Conservation (phyloP, 2,888 invertebrate species). For the Sinopyrophorus schimmeli region DNA sequence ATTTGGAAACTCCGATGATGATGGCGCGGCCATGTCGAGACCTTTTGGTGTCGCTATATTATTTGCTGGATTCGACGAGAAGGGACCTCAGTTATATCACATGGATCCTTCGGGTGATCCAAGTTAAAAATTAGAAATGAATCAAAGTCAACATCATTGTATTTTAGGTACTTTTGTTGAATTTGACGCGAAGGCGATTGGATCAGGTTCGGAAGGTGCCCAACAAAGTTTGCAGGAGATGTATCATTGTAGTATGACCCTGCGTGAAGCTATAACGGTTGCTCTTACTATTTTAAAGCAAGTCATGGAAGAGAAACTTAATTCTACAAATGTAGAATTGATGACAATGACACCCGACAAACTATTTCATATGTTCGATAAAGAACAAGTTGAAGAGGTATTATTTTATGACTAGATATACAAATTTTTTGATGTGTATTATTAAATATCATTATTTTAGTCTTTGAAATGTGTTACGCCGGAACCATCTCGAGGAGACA, state of each 20-base stretch:
- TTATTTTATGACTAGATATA: too few species aligned
- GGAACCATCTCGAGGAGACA: conserved; percentile 27
- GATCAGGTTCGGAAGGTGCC: conserved; percentile 98
- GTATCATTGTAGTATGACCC: conserved; percentile 83
- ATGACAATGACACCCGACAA: conserved; percentile 86
- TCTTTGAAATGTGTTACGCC: conserved; percentile 26
- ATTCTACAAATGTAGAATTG: conserved; percentile 95
- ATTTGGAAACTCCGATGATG: conserved; percentile 97
- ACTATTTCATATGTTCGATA: conserved; percentile 86
- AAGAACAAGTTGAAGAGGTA: conserved; percentile 89
- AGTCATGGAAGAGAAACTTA: conserved; percentile 99
- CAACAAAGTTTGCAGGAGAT: conserved; percentile 86
- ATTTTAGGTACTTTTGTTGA: conserved; percentile 97
- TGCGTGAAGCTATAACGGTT: conserved; percentile 89
- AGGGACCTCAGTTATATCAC: conserved; percentile 93
- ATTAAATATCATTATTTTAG: conserved; percentile 10
- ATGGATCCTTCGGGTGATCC: conserved; percentile 99
- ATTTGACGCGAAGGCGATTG: conserved; percentile 98
- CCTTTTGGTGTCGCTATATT: conserved; percentile 99
- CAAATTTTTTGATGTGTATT: conserved; percentile 1
- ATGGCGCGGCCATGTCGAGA: conserved; percentile 92
- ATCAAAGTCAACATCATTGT: too few species aligned
- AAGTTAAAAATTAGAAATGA: background rate
- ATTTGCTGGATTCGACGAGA: conserved; percentile 93
- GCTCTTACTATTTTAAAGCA: conserved; percentile 95